Conservation (phyloP, 2,113 vertebrate species). For the Microcebus ravelobensis region DNA sequence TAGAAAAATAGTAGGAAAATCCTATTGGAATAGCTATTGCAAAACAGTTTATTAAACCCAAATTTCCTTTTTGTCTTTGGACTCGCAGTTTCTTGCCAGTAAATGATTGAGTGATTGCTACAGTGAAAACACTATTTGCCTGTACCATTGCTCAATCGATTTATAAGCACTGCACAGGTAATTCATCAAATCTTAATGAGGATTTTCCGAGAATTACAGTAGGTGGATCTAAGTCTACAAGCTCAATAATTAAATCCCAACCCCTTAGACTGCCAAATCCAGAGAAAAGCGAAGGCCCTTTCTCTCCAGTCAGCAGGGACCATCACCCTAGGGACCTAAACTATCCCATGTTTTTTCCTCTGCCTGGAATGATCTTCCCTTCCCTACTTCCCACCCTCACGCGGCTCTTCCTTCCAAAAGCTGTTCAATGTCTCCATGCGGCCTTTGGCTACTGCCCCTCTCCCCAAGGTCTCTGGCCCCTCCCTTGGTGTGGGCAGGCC, state of each 20-base stretch:
- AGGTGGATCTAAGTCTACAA: not conserved
- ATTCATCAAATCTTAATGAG: slow-evolving; percentile 39
- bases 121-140: not conserved
- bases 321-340: not conserved
- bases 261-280: not conserved
- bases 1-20: slow-evolving; percentile 56
- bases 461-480: not conserved
- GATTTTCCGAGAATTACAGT: slow-evolving; percentile 7
- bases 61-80: slow-evolving; percentile 50
- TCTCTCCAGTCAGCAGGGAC: not conserved
- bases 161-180: slow-evolving; percentile 37
- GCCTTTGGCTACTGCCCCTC: not conserved
- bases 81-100: not conserved
- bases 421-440: not conserved
- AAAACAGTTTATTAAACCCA: slow-evolving; percentile 23
- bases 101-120: not conserved
- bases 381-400: not conserved
- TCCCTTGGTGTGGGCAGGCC: not conserved
- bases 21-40: not conserved
- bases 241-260: not conserved
- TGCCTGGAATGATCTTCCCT: not conserved
- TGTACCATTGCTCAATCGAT: not conserved
- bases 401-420: not conserved
- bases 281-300: not conserved
- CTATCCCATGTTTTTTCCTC: not conserved